Base-by-base conservation (phyloP, 2,888 invertebrate species). In the Agriopis leucophaearia region DNA sequence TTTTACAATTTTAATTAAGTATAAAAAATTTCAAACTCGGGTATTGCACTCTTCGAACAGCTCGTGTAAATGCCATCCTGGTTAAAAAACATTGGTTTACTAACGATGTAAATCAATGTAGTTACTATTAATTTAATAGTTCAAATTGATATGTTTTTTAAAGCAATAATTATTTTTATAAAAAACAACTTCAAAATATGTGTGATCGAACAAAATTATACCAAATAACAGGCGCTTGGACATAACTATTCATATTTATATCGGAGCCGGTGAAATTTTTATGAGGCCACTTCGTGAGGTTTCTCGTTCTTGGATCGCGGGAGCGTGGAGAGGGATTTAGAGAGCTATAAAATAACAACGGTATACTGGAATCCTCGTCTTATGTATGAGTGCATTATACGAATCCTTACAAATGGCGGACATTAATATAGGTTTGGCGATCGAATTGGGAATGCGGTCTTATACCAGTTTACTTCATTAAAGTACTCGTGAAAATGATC, bases 381-480 rank as follows among this genome's bases (percentile, higher is more conserved):
- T 27, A 27, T 58, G 54, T 60, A 54, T 50, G 47, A 61, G 42
- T 51, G 61, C 51, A 72, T 72, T 69, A 64, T 70, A 72, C 62
- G 64, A 64, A 74, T 67, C 74, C 74, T 63, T 70, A 75, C 74
- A 74, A 74, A 77, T 74, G 66, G 70, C n/a, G 36, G 55, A 58
- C 66, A 74, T 74, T 74, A 70, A 71, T 71, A 67, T 45, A 56
- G 60, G 56, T 59, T 64, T 56, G 42, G 51, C 40, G 50, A 67
- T 62, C 45, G 57, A 64, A 67, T n/a, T 8, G 48, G 64, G 69
- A 60, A 59, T 51, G 60, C 60, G 13, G 51, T 62, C 66, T 64
- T 60, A 48, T 47, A 54, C 42, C 45, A 42, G 54, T 18, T 18
- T 6, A 40, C 40, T 5, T 15, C 27, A 27, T 27, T 27, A 27